These are phyloP conservation scores for Atethmia centrago DNA, from an alignment of 2,888 invertebrate genomes.

Conservation along the genomic window DNA sequence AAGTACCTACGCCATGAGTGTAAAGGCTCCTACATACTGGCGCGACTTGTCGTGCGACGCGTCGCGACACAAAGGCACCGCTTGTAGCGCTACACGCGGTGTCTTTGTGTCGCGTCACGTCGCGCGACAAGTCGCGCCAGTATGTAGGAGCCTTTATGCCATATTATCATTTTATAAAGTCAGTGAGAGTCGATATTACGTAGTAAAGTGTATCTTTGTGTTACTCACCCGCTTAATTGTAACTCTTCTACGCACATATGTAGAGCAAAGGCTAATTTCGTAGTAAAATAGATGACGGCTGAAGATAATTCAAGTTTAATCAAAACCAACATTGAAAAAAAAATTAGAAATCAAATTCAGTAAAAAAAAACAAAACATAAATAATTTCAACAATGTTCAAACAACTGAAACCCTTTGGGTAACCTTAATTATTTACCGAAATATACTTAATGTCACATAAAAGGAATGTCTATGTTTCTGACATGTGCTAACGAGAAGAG, in stretches of 20 bases:
- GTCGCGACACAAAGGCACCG: too few species aligned
- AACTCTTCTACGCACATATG: too few species aligned
- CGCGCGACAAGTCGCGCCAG: too few species aligned
- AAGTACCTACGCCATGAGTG: neutral
- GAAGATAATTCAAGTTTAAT: too few species aligned
- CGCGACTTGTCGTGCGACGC: too few species aligned
- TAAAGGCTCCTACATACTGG: too few species aligned
- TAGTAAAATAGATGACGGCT: too few species aligned
- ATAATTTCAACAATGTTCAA: neutral
- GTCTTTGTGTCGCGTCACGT: too few species aligned
- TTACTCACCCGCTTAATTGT: neutral
- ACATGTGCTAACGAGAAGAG: constrained; percentile 66
- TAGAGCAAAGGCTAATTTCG: too few species aligned
- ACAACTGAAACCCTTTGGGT: constrained; percentile 4
- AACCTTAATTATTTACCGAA: constrained; percentile 22
- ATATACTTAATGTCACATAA: constrained; percentile 8
- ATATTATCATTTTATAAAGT: neutral
- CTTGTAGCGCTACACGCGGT: too few species aligned
- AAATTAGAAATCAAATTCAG: neutral
- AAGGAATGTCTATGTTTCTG: constrained; percentile 45
- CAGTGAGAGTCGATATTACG: neutral
- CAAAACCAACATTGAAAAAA: too few species aligned
- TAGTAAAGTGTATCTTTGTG: neutral
- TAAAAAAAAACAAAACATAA: neutral
- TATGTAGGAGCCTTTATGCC: too few species aligned